These are phyloP conservation scores for Platalea minor DNA, from an alignment of 2,797 vertebrate genomes.

Conservation along the genomic window DNA sequence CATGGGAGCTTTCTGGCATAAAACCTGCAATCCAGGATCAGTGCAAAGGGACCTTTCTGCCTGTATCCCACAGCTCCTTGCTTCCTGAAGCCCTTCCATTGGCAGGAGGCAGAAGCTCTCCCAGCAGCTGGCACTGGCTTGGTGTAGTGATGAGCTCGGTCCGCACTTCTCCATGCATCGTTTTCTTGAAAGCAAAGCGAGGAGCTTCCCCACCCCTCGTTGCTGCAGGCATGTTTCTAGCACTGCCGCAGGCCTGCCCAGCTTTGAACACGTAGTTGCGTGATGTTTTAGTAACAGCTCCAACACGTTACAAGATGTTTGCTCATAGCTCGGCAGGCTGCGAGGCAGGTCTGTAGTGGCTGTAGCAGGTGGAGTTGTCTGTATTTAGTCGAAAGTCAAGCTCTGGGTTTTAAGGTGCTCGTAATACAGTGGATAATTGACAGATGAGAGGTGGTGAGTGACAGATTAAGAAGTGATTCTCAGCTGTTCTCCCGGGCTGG, in stretches of 20 bases:
- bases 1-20: neutral
- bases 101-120: neutral
- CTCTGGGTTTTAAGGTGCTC: neutral
- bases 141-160: neutral
- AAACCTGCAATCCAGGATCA: neutral
- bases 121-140: neutral
- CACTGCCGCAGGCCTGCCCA: neutral
- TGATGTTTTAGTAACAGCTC: neutral
- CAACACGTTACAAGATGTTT: accelerated
- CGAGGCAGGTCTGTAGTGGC: neutral
- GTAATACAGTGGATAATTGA: neutral
- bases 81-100: neutral
- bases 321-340: accelerated
- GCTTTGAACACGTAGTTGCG: neutral
- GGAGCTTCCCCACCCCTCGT: neutral
- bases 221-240: neutral
- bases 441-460: neutral
- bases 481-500: neutral
- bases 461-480: neutral
- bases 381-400: neutral
- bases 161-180: accelerated
- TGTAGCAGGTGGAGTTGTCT: neutral
- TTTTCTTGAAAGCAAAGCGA: neutral
- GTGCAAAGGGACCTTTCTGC: neutral
- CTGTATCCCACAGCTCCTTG: neutral